Percentiles rank a stretch among this genome's conserved stretches.
Conservation (phyloP, 2,113 vertebrate genomes). For the Opisthocomus hoazin region DNA sequence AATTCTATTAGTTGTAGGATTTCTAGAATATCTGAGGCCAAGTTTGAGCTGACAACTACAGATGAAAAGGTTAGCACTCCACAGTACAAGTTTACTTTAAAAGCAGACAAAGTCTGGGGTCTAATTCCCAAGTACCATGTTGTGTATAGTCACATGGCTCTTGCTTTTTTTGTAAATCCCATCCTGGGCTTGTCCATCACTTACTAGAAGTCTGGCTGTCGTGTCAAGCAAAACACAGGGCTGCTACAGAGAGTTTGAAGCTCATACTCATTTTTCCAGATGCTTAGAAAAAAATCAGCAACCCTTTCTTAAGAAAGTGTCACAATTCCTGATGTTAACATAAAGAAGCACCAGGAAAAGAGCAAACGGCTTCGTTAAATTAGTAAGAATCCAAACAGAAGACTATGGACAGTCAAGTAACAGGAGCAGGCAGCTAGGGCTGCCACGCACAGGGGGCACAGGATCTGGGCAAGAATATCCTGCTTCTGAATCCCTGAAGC, state of each 20-base stretch:
- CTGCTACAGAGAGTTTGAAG: conserved; percentile 16
- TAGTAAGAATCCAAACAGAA: neutral
- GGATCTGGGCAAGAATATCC: neutral
- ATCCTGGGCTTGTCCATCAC: conserved; percentile 40
- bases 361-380: neutral
- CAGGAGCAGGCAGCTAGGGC: neutral
- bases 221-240: conserved; percentile 56
- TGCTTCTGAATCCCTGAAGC: neutral
- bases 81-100: conserved; percentile 52
- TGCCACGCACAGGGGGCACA: neutral
- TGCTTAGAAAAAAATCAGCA: conserved; percentile 51
- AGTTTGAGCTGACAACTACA: conserved; percentile 49
- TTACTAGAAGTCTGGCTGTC: conserved; percentile 26
- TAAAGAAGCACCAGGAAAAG: neutral
- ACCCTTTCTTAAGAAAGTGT: conserved; percentile 29
- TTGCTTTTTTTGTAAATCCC: conserved; percentile 49
- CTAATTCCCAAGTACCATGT: conserved; percentile 46
- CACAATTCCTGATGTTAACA: neutral
- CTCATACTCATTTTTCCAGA: conserved; percentile 57
- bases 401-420: neutral
- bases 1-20: neutral
- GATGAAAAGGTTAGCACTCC: conserved; percentile 45
- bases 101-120: conserved; percentile 57
- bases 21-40: neutral
- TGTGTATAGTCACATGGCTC: conserved; percentile 55